Percentiles rank a stretch among this genome's conserved stretches.
Conservation (phyloP, 2,888 invertebrate genomes). For the Tachina fera region DNA sequence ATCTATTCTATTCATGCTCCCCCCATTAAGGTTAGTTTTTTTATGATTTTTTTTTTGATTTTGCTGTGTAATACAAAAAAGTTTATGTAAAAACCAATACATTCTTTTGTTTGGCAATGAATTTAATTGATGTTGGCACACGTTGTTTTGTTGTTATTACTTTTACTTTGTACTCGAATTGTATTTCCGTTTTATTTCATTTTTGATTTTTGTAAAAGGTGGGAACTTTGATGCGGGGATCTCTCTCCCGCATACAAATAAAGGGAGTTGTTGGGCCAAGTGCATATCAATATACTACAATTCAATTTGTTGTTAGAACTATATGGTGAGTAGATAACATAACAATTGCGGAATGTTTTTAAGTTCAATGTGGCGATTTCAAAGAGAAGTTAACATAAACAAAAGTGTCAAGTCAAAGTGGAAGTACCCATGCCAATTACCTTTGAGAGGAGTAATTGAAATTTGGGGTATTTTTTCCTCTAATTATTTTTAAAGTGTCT, state of each 20-base stretch:
- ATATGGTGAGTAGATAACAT: constrained; percentile 25
- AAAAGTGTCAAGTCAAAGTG: constrained; percentile 9
- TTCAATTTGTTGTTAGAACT: constrained; percentile 9
- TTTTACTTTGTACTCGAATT: constrained; percentile 39
- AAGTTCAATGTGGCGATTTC: constrained; percentile 15
- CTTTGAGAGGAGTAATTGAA: neutral
- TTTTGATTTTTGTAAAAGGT: neutral
- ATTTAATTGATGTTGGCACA: constrained; percentile 79
- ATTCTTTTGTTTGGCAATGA: constrained; percentile 79
- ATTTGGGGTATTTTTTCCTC: too few species aligned
- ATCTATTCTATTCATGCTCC: too few species aligned
- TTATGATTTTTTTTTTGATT: constrained; percentile 45
- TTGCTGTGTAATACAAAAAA: neutral
- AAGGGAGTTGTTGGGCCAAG: neutral
- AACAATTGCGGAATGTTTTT: constrained; percentile 51
- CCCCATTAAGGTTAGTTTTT: too few species aligned
- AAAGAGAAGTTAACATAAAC: constrained; percentile 12
- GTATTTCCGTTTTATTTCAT: constrained; percentile 20
- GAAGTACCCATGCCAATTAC: too few species aligned
- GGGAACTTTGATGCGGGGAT: neutral
- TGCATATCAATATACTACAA: constrained; percentile 7
- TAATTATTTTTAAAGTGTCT: too few species aligned
- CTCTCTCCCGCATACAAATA: neutral
- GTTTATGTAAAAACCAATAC: constrained; percentile 70
- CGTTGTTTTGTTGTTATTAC: constrained; percentile 50